A percentile compares a stretch with the other conserved stretches of the same genome.
phyloP scores from a whole-genome alignment of 30 jellyfish, hydroid and myxozoan genomes.

The Phacellophora camtschatica region DNA sequence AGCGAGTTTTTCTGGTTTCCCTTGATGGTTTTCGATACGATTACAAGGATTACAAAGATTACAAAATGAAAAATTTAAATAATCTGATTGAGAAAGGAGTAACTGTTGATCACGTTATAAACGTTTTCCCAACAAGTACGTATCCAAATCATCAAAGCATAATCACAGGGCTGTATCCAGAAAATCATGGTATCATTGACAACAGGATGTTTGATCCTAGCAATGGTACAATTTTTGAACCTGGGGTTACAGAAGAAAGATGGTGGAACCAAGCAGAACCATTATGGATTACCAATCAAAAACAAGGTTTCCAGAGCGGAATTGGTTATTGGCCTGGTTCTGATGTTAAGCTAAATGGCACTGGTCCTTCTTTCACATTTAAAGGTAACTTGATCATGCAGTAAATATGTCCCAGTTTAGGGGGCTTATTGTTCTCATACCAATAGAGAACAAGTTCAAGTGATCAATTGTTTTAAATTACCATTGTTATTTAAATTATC shows the following conservation, averaged over 20 bases:
- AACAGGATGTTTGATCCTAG: slow-evolving; percentile 73
- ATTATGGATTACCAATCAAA: slow-evolving; percentile 77
- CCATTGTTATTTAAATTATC: no score
- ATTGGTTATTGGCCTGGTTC: slow-evolving; percentile 88
- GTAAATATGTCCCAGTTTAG: no score
- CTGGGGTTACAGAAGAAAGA: slow-evolving; percentile 53
- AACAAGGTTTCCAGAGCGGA: slow-evolving; percentile 64
- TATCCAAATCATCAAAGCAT: slow-evolving; percentile 94
- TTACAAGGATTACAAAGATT: slow-evolving; percentile 31
- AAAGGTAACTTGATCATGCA: background rate
- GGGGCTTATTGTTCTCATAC: no score
- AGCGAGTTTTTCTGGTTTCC: slow-evolving; percentile 69
- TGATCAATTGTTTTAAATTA: no score
- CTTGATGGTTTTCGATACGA: slow-evolving; percentile 96
- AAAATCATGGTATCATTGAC: slow-evolving; percentile 85
- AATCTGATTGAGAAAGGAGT: slow-evolving; percentile 71
- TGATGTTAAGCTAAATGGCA: slow-evolving; percentile 46
- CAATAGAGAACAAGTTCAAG: no score
- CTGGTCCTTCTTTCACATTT: slow-evolving; percentile 1
- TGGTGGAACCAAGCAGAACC: slow-evolving; percentile 90
- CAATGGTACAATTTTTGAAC: slow-evolving; percentile 64
- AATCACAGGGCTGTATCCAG: slow-evolving; percentile 92
- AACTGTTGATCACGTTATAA: slow-evolving; percentile 76
- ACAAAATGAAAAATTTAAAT: slow-evolving; percentile 42
- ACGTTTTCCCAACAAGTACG: slow-evolving; percentile 90